Percentiles rank a stretch among this genome's conserved stretches.
Evolutionary conservation across 2,888 invertebrate species (phyloP).

Genomic region (Macropis europaea): DNA sequence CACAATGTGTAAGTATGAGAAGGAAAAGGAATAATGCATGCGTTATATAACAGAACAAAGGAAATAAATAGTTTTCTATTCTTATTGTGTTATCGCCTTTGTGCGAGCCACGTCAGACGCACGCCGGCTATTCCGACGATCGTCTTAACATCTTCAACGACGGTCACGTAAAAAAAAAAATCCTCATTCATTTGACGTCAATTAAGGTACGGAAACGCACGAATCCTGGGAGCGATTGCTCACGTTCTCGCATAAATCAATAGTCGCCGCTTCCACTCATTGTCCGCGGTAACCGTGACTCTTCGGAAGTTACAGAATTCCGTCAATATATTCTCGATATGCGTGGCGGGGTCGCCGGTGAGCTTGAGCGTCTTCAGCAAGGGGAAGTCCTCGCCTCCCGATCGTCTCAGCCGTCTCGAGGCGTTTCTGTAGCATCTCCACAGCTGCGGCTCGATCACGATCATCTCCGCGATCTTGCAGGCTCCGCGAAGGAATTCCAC

Average conservation of each 20-base stretch:
- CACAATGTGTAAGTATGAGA: no score
- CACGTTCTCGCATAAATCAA: conserved; percentile 81
- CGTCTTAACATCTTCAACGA: conserved; percentile 13
- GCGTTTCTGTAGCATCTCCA: conserved; percentile 93
- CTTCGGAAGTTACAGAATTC: conserved; percentile 80
- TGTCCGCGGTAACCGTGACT: conserved; percentile 82
- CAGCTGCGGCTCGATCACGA: conserved; percentile 91
- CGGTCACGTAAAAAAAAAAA: neutral
- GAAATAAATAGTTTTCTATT: no score
- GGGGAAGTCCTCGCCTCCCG: conserved; percentile 83
- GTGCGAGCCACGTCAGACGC: neutral
- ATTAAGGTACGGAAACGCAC: conserved; percentile 18
- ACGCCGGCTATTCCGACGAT: neutral
- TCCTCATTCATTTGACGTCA: conserved; percentile 9
- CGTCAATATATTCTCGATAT: conserved; percentile 83
- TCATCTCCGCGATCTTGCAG: conserved; percentile 81
- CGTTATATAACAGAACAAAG: no score
- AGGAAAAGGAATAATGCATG: no score
- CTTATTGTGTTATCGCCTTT: no score
- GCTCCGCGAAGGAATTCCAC: conserved; percentile 83
- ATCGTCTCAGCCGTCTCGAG: conserved; percentile 85
- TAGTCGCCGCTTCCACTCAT: conserved; percentile 87
- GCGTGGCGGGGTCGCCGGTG: conserved; percentile 83
- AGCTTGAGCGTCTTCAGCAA: conserved; percentile 83
- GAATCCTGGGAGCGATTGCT: conserved; percentile 6